phyloP scores from a whole-genome alignment of 2,797 vertebrate genomes.

The Ptychobarbus kaznakovi region DNA sequence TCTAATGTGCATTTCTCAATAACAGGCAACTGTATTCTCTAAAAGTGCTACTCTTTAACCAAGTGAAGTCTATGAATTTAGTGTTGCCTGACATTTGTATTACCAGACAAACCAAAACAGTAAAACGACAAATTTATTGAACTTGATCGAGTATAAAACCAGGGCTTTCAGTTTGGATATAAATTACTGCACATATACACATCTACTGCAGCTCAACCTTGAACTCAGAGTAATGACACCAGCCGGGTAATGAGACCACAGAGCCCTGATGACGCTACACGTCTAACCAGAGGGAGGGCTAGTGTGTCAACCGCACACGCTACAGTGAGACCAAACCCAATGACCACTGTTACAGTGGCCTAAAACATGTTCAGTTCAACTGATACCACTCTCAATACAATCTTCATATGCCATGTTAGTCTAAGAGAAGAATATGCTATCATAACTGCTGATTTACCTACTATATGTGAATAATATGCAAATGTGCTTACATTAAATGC shows the following conservation, averaged over 20 bases:
- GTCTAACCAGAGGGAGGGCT: conserved; percentile 45
- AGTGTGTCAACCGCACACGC: conserved; percentile 50
- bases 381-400: conserved; percentile 77
- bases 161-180: conserved; percentile 20
- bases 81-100: conserved; percentile 8
- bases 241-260: conserved; percentile 53
- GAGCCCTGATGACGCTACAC: conserved; percentile 39
- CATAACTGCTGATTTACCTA: conserved; percentile 8
- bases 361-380: conserved; percentile 68
- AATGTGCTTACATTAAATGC: neutral
- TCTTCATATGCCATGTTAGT: conserved; percentile 73
- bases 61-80: neutral
- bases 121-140: conserved; percentile 27
- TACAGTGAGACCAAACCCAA: conserved; percentile 32
- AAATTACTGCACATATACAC: conserved; percentile 32
- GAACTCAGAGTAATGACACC: conserved; percentile 44
- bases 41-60: neutral
- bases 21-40: neutral
- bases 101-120: conserved; percentile 40
- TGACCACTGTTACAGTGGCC: conserved; percentile 42
- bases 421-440: conserved; percentile 61
- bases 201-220: conserved; percentile 41
- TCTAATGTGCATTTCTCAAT: neutral
- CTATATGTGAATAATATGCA: neutral
- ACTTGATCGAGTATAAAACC: conserved; percentile 31